These are phyloP conservation scores for Leuctra nigra DNA, from an alignment of 2,888 invertebrate genomes.

Conservation along the genomic window DNA sequence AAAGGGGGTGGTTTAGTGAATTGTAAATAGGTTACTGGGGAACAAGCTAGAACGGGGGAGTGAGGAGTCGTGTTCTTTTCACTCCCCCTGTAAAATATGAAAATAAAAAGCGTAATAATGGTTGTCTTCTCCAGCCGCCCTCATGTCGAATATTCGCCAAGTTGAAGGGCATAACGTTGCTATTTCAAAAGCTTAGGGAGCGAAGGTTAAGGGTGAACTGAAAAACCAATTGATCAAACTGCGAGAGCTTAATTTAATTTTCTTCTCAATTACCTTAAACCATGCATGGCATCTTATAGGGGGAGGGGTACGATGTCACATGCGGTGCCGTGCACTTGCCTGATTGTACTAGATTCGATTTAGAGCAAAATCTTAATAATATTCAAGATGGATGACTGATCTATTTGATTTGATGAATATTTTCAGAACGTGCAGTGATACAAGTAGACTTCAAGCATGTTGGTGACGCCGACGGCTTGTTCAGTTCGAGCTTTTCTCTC, in stretches of 20 bases:
- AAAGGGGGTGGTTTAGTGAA: constrained; percentile 1
- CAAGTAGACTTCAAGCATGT: too few relatives aligned
- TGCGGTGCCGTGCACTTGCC: too few relatives aligned
- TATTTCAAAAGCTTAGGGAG: not conserved
- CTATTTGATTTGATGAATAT: too few relatives aligned
- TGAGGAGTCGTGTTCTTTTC: constrained; percentile 1
- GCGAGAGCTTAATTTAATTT: constrained; percentile 27
- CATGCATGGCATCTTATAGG: not conserved
- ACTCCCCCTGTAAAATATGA: constrained; percentile 14
- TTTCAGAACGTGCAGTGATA: too few relatives aligned
- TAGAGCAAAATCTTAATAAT: too few relatives aligned
- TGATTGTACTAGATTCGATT: too few relatives aligned
- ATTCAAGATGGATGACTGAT: too few relatives aligned
- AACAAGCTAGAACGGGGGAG: not conserved
- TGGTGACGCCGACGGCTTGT: too few relatives aligned
- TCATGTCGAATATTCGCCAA: too few relatives aligned
- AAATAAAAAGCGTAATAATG: constrained; percentile 15
- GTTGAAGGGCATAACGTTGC: not conserved
- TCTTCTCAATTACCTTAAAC: constrained; percentile 27
- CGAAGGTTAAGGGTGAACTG: constrained; percentile 22
- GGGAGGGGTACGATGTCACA: too few relatives aligned
- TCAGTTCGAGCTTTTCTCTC: too few relatives aligned
- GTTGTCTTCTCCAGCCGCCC: not conserved
- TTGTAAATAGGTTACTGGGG: constrained; percentile 17
- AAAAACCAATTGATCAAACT: constrained; percentile 25